phyloP scores from a whole-genome alignment of 2,797 vertebrate genomes.

The Hafferia zeledoni region DNA sequence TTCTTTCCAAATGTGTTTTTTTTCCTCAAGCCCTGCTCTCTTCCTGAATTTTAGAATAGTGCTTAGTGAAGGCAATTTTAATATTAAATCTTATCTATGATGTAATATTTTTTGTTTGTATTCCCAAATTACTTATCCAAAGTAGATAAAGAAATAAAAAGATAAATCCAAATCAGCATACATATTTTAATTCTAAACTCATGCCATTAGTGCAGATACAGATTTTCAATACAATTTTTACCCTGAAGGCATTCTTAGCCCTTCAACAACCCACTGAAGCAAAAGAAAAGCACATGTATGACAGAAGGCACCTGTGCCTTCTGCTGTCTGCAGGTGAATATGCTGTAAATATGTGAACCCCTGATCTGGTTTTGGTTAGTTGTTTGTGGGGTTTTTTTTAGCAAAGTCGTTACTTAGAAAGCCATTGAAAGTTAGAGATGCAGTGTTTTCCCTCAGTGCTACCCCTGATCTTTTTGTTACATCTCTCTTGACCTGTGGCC shows the following conservation, averaged over 20 bases:
- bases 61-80: neutral
- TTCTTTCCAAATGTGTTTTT: neutral
- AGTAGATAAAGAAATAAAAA: neutral
- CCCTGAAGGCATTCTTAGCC: neutral
- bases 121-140: neutral
- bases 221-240: constrained; percentile 11
- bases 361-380: neutral
- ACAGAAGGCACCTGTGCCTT: neutral
- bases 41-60: neutral
- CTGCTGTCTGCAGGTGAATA: neutral
- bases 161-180: neutral
- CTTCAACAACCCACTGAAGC: neutral
- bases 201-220: neutral
- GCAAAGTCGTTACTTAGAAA: neutral
- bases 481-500: neutral
- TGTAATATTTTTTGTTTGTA: neutral
- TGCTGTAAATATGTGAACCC: neutral
- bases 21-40: neutral
- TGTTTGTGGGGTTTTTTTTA: no score
- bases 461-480: neutral
- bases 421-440: neutral
- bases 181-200: constrained; percentile 14
- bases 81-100: neutral
- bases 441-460: neutral
- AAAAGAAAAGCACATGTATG: neutral